Conservation (phyloP, 2,113 vertebrate species). For the Platycercus adscitus region DNA sequence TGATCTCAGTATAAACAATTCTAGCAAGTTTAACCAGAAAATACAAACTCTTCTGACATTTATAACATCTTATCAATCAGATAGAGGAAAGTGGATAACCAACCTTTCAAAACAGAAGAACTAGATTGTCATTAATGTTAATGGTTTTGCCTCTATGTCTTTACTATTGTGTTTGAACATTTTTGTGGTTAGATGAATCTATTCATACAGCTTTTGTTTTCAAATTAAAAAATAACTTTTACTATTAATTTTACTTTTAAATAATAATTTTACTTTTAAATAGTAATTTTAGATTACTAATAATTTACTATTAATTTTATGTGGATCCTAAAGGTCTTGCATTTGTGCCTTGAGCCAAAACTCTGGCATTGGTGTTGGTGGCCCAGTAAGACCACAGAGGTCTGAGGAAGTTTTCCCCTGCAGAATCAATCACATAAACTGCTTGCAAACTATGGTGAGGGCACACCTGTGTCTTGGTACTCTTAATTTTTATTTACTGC, state of each 20-base stretch:
- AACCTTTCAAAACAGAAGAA: slow-evolving; percentile 12
- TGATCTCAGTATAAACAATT: slow-evolving; percentile 67
- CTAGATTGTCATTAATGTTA: slow-evolving; percentile 31
- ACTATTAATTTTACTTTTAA: not conserved
- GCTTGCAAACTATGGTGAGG: not conserved
- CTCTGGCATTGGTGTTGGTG: not conserved
- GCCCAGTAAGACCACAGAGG: not conserved
- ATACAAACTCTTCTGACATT: slow-evolving; percentile 58
- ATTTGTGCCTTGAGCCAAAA: not conserved
- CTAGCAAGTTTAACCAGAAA: slow-evolving; percentile 60
- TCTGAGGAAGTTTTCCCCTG: not conserved
- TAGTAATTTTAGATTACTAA: no score
- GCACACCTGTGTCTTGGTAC: not conserved
- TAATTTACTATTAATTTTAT: not conserved
- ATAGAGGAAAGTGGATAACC: slow-evolving; percentile 37
- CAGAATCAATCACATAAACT: not conserved
- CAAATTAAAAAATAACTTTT: not conserved
- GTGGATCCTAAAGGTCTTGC: not conserved
- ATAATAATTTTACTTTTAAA: no score
- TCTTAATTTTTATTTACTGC: not conserved
- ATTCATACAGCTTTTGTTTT: not conserved
- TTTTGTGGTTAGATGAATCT: slow-evolving; percentile 28
- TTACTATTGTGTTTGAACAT: not conserved
- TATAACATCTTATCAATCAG: slow-evolving; percentile 63
- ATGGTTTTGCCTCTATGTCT: slow-evolving; percentile 25